These are phyloP conservation scores for Scartelaos histophorus DNA, from an alignment of 2,113 vertebrate species.

Conservation along the genomic window DNA sequence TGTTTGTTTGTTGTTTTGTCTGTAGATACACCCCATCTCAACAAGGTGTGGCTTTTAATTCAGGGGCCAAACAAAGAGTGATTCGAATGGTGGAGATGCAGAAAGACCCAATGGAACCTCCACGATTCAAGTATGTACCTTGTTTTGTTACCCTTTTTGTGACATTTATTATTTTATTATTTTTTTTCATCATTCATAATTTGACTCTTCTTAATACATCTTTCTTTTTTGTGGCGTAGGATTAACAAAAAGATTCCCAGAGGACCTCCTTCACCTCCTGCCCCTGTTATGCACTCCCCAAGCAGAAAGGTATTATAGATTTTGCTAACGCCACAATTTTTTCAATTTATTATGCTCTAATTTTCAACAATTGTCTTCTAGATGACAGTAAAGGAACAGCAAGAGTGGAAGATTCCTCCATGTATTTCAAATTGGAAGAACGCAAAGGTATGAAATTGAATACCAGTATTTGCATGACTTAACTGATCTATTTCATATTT, in stretches of 20 bases:
- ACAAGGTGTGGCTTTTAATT: conserved; percentile 97
- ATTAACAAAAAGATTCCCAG: conserved; percentile 99
- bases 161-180: background rate
- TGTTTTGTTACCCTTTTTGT: background rate
- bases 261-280: conserved; percentile 94
- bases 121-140: conserved; percentile 89
- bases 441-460: conserved; percentile 84
- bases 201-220: background rate
- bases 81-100: conserved; percentile 99
- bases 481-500: background rate
- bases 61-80: conserved; percentile 96
- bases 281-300: conserved; percentile 98
- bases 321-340: background rate
- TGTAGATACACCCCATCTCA: conserved; percentile 95
- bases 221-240: conserved; percentile 68
- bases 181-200: background rate
- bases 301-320: conserved; percentile 89
- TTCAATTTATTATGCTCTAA: background rate
- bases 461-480: background rate
- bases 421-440: conserved; percentile 99
- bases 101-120: conserved; percentile 98
- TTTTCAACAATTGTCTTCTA: conserved; percentile 43
- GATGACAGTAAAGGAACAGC: conserved; percentile 99
- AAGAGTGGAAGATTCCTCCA: conserved; percentile 99
- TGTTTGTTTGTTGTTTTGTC: background rate